Evolutionary conservation across 2,888 invertebrate species (phyloP).

Genomic region (Zaprionus obscuricornis): DNA sequence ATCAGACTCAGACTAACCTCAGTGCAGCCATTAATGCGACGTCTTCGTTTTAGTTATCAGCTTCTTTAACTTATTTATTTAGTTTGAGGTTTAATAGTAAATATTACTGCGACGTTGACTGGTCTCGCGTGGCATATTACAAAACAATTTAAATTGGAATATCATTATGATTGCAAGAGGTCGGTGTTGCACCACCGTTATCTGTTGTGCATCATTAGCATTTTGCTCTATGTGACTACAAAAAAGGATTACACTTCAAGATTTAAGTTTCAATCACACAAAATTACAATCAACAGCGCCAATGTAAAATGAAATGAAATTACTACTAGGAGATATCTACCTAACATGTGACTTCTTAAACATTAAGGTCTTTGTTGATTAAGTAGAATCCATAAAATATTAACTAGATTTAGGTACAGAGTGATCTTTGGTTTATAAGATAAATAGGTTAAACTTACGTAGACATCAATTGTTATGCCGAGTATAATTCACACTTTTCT

Average conservation of each 20-base stretch:
- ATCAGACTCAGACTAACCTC: conserved; percentile 67
- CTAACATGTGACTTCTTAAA: too few relatives aligned
- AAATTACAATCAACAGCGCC: too few relatives aligned
- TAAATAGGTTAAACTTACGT: too few relatives aligned
- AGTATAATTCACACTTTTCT: conserved; percentile 35
- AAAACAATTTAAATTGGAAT: conserved; percentile 57
- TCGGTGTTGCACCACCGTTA: conserved; percentile 32
- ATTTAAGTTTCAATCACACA: too few relatives aligned
- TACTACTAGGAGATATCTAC: too few relatives aligned
- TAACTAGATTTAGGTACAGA: too few relatives aligned
- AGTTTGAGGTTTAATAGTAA: background rate
- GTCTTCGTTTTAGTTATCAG: conserved; percentile 11
- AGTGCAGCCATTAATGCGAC: conserved; percentile 62
- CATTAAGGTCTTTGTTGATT: too few relatives aligned
- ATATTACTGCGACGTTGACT: background rate
- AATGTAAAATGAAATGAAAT: too few relatives aligned
- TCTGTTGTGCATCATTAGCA: conserved; percentile 51
- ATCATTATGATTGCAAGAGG: conserved; percentile 43
- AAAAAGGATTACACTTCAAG: too few relatives aligned
- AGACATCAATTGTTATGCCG: conserved; percentile 48
- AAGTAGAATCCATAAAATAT: too few relatives aligned
- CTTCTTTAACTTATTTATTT: conserved; percentile 1
- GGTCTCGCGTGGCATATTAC: conserved; percentile 66
- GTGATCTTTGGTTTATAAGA: too few relatives aligned
- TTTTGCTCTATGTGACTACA: too few relatives aligned